Conservation (phyloP, 2,888 invertebrate species). For the Drosophila histrio region DNA sequence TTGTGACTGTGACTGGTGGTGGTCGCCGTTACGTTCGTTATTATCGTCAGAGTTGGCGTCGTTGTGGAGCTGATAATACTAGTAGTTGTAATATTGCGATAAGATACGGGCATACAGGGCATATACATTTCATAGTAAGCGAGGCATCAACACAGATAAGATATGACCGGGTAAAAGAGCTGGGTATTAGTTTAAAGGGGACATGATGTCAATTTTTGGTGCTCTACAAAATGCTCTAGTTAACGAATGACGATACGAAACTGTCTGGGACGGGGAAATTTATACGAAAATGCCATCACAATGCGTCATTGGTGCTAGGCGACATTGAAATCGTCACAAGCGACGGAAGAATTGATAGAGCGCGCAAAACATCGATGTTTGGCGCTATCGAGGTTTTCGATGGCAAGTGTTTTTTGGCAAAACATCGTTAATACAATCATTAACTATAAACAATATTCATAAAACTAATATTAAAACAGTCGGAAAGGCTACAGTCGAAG, state of each 20-base stretch:
- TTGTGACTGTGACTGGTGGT: conserved; percentile 52
- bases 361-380: no score
- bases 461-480: no score
- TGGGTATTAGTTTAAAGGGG: neutral
- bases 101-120: conserved; percentile 42
- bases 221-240: conserved; percentile 26
- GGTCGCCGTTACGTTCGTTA: neutral
- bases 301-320: neutral
- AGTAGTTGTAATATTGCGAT: conserved; percentile 53
- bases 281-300: neutral
- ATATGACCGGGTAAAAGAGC: neutral
- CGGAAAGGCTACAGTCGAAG: no score
- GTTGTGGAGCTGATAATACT: conserved; percentile 35
- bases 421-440: no score
- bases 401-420: no score
- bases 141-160: conserved; percentile 27
- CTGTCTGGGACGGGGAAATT: neutral
- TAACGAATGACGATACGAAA: neutral
- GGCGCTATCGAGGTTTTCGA: no score
- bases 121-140: conserved; percentile 15
- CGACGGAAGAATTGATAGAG: neutral
- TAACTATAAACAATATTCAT: no score
- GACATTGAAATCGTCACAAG: neutral
- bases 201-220: conserved; percentile 27
- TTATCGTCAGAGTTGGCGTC: conserved; percentile 13